Evolutionary conservation across 2,797 vertebrate genomes (phyloP), one percentile per base, ranked within the genome.

Genomic region (Prunella strophiata): DNA sequence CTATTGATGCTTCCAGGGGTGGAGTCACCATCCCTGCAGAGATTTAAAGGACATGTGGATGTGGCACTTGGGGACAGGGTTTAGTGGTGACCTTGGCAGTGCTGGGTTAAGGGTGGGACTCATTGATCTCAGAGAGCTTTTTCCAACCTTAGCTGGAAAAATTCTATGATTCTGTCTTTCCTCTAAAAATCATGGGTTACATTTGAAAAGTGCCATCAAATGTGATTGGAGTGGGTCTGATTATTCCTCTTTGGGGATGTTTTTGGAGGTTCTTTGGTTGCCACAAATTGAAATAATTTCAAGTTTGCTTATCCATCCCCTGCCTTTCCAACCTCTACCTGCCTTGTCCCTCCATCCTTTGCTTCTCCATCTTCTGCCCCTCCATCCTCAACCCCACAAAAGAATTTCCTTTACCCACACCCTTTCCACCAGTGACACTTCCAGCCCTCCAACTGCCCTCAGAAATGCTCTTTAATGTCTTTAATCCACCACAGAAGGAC

Each of bases 151-250:
- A 25, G 20, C 2, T 38, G 57, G 57, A 59, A 59, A 59, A 23
- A 36, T 66, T 78, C 32, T 15, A 1, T 42, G 26, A 17, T 59
- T 48, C 30, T 34, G 27, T 38, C 29, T 78, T 17, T 19, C 32
- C 16, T 70, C 57, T 57, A 43, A 80, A 80, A n/a, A 40, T 54
- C 38, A 29, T 10, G 26, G 12, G 5, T 18, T 27, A 16, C 7
- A 16, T 79, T 65, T 52, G 26, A 67, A 79, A 57, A 62, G 9
- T 0, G 0, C 20, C 26, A 19, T 19, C 36, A 40, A 21, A 81
- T 55, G 8, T 30, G 16, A 15, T 40, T 0, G 0, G 9, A 8
- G 36, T 17, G 3, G 8, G 30, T 62, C 36, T 91, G 43, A 22
- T 71, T 59, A n/a, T 62, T 66, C 36, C 52, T 7, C 2, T 62